Conservation (phyloP, 1,140 invertebrate genomes). For the Acromyrmex charruanus region DNA sequence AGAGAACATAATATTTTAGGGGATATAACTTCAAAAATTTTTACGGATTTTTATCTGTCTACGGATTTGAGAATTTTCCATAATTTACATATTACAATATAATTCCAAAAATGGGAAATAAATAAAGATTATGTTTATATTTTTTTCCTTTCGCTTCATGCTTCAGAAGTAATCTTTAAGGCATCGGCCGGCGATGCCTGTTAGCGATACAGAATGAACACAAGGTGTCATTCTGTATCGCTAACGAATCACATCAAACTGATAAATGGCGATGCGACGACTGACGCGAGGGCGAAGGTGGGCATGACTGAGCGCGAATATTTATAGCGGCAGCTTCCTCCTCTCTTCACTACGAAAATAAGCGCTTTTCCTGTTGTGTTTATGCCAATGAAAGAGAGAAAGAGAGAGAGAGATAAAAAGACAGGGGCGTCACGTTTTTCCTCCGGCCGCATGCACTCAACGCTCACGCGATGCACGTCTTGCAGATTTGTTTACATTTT, state of each 20-base stretch:
- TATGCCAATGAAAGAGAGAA: constrained; percentile 5
- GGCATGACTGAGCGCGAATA: constrained; percentile 17
- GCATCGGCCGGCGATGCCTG: not conserved
- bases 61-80: not conserved
- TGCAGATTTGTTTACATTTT: constrained; percentile 48
- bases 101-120: not conserved
- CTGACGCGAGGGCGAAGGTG: constrained; percentile 28
- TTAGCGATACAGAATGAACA: no score
- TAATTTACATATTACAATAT: not conserved
- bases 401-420: not conserved
- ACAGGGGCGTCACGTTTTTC: constrained; percentile 45
- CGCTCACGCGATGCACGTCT: constrained; percentile 34
- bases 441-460: not conserved
- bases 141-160: not conserved
- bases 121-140: not conserved
- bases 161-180: not conserved
- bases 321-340: constrained; percentile 47
- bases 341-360: constrained; percentile 57
- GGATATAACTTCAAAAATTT: not conserved
- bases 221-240: not conserved
- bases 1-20: not conserved
- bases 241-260: not conserved
- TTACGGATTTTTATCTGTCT: not conserved
- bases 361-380: constrained; percentile 58
- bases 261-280: not conserved